Percentiles rank a stretch among this genome's conserved stretches.
Evolutionary conservation across 2,797 vertebrate genomes (phyloP).

Genomic region (Perodicticus potto): DNA sequence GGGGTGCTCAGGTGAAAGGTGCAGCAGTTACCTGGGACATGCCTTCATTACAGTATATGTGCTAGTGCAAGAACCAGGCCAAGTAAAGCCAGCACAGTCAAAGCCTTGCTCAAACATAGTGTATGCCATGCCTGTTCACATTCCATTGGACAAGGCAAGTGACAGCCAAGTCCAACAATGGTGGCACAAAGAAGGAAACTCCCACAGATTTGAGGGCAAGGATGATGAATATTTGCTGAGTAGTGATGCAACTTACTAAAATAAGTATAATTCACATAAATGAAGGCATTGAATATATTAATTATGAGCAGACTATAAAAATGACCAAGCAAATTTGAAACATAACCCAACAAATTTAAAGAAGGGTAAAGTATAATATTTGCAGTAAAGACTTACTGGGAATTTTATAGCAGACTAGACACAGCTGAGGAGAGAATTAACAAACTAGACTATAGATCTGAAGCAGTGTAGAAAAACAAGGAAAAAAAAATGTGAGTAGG

Average conservation of each 20-base stretch:
- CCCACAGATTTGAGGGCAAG: not conserved
- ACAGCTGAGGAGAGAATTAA: not conserved
- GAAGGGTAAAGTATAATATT: not conserved
- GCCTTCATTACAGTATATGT: not conserved
- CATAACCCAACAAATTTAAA: not conserved
- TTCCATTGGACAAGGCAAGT: not conserved
- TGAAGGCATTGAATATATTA: not conserved
- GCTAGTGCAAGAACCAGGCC: not conserved
- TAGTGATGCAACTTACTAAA: not conserved
- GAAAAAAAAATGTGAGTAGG: not conserved
- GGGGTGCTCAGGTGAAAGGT: not conserved
- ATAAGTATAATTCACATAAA: not conserved
- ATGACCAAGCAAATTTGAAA: constrained; percentile 5
- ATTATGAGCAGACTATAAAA: not conserved
- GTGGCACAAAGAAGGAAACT: not conserved
- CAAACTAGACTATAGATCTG: not conserved
- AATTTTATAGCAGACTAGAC: not conserved
- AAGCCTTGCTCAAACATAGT: not conserved
- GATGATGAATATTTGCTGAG: not conserved
- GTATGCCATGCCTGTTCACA: not conserved
- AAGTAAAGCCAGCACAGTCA: not conserved
- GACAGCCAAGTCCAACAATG: not conserved
- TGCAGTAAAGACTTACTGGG: not conserved
- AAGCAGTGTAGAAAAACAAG: not conserved
- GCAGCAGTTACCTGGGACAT: not conserved